phyloP scores from a whole-genome alignment of 64 coral and sea anemone genomes.

The Porites lutea region DNA sequence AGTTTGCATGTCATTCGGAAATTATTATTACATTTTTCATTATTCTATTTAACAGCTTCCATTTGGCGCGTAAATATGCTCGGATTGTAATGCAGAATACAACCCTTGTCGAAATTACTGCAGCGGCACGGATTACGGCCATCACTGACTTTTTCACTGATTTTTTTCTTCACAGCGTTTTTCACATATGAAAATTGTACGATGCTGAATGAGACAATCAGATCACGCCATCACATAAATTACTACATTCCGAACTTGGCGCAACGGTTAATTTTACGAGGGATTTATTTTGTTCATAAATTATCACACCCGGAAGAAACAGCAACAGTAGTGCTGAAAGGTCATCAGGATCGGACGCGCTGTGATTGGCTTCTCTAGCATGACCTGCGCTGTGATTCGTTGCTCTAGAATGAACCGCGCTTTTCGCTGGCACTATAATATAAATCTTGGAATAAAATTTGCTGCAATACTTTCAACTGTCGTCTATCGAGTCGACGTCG shows the following conservation, averaged over 20 bases:
- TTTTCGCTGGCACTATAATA: background rate
- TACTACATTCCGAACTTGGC: background rate
- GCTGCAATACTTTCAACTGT: background rate
- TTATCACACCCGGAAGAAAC: slow-evolving; percentile 9
- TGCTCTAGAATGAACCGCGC: background rate
- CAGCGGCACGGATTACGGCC: background rate
- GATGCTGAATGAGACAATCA: background rate
- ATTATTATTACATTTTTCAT: no score
- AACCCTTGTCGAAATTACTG: background rate
- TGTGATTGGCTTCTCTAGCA: background rate
- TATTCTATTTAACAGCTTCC: no score
- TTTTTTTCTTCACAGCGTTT: background rate
- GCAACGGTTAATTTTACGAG: background rate
- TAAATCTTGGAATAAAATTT: background rate
- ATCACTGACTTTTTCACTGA: background rate
- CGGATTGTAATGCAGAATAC: background rate
- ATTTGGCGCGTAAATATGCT: no score
- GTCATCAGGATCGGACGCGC: background rate
- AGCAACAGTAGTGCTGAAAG: background rate
- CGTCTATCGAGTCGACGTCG: background rate
- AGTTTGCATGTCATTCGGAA: no score
- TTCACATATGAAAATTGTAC: background rate
- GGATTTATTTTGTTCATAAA: background rate
- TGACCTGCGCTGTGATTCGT: background rate
- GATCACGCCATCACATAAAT: background rate